phyloP scores from a whole-genome alignment of 1,140 invertebrate genomes.

The Hycleus cichorii region DNA sequence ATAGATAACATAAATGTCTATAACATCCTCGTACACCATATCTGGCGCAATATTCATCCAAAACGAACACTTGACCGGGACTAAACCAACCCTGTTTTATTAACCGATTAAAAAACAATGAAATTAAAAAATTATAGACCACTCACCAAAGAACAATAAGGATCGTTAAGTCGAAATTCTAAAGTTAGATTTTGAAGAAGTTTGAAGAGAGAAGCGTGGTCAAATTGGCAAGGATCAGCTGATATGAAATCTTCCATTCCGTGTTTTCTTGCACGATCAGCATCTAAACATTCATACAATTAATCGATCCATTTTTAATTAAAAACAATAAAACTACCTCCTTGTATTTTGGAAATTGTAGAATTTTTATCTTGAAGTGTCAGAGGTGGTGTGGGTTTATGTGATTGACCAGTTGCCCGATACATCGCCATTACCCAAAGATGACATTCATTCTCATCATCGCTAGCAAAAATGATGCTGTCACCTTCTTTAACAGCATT shows the following conservation, averaged over 20 bases:
- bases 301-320: neutral
- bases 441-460: conserved; percentile 97
- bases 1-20: conserved; percentile 93
- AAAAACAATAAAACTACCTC: conserved; percentile 49
- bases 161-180: conserved; percentile 93
- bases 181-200: conserved; percentile 86
- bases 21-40: conserved; percentile 97
- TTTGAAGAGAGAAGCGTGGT: conserved; percentile 89
- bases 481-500: conserved; percentile 98
- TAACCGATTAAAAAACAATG: neutral
- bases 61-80: conserved; percentile 94
- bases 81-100: conserved; percentile 90
- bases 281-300: conserved; percentile 52
- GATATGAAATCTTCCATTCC: conserved; percentile 99
- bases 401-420: conserved; percentile 95
- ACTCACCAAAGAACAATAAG: conserved; percentile 90
- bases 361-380: conserved; percentile 79
- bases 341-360: conserved; percentile 82
- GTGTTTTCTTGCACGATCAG: conserved; percentile 93
- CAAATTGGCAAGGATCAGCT: conserved; percentile 94
- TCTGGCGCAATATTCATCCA: conserved; percentile 96
- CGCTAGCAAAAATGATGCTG: conserved; percentile 91
- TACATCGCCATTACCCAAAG: conserved; percentile 99
- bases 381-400: conserved; percentile 93
- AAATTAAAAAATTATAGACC: neutral